Evolutionary conservation across 2,888 invertebrate species (phyloP), one percentile per base, ranked within the genome.

Genomic region (Aromia moschata): DNA sequence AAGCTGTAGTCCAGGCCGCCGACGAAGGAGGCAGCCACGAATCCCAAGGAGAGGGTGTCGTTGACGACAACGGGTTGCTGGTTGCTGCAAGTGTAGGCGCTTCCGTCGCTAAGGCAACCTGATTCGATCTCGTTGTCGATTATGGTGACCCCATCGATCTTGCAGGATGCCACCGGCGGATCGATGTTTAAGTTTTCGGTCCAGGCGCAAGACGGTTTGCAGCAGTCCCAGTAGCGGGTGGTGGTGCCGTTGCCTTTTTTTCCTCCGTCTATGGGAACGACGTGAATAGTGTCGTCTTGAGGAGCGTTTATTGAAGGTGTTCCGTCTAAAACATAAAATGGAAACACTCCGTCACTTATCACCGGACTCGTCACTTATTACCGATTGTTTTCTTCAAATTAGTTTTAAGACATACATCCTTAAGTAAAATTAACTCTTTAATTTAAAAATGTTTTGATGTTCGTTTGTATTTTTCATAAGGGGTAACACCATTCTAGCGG

Each of bases 1-100:
- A 33, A 10, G 33, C n/a, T 3, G 33, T 38, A 31, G 9, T 37
- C 16, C 4, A 14, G 15, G 12, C 49, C 47, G 9, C 33, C 9
- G 20, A 30, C 30, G 15, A 30, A 20, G 11, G 46, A 46, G 14
- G 30, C 20, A 9, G 11, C 46, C 10, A 17, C 12, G 30, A 25
- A 46, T 2, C 46, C 46, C 5, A 20, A 14, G 2, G 46, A 9
- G 3, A 46, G 14, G 7, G 46, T 46, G 1, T 9, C 7, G 11
- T 46, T 46, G 11, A 46, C 46, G 4, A 30, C 31, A n/a, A n/a
- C n/a, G 10, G 33, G n/a, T 5, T 33, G 33, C n/a, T 33, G 33
- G 11, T 33, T 11, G 2, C 10, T 7, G n/a, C 33, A 33, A 33
- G n/a, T 33, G 11, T 10, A 33, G 10, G 33, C 3, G 10, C 10